phyloP scores from a whole-genome alignment of 2,888 invertebrate species.

The Danaus chrysippus region DNA sequence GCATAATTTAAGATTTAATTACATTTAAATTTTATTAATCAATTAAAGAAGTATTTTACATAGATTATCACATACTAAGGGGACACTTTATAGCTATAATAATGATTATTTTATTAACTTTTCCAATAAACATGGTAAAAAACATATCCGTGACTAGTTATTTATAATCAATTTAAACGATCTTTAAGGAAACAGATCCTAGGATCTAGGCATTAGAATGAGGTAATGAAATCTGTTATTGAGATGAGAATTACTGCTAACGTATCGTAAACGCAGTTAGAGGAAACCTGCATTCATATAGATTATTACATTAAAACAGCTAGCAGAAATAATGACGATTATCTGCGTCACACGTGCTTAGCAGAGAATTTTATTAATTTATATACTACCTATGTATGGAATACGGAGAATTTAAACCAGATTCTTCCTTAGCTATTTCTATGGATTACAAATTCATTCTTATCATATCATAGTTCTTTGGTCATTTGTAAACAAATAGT shows the following conservation, averaged over 20 bases:
- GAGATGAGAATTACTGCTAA: not conserved
- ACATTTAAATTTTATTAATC: too few relatives aligned
- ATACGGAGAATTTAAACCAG: too few relatives aligned
- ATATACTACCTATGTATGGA: too few relatives aligned
- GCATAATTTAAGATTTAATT: too few relatives aligned
- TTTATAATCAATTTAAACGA: not conserved
- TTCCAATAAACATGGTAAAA: not conserved
- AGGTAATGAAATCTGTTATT: not conserved
- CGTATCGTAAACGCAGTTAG: not conserved
- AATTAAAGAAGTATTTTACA: too few relatives aligned
- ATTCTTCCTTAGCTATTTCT: too few relatives aligned
- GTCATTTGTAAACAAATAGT: too few relatives aligned
- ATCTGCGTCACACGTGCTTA: not conserved
- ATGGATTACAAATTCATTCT: too few relatives aligned
- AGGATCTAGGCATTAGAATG: not conserved
- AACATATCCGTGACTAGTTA: not conserved
- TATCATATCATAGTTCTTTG: too few relatives aligned
- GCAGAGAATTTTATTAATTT: too few relatives aligned
- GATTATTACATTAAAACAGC: not conserved
- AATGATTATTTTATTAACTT: not conserved
- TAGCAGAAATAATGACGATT: not conserved
- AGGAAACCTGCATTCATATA: not conserved
- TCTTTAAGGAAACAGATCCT: not conserved
- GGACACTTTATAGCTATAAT: not conserved
- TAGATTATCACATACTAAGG: not conserved